phyloP scores from a whole-genome alignment of 1,140 invertebrate species.

The Brachionus rotundiformis region DNA sequence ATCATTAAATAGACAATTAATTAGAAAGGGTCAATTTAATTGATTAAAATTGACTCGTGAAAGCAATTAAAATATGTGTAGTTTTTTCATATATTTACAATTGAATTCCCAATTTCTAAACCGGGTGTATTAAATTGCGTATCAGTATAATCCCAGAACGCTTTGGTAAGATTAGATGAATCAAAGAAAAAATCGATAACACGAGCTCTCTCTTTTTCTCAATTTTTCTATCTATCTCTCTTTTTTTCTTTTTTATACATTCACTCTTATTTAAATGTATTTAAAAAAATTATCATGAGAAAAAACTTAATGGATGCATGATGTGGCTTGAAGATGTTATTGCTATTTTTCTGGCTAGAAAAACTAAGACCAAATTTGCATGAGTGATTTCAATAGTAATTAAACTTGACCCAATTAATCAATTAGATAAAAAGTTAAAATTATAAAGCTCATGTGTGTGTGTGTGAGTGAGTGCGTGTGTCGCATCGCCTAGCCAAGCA shows the following conservation, averaged over 20 bases:
- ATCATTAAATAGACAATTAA: no score
- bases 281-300: no score
- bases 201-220: not conserved
- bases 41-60: no score
- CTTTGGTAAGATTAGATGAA: not conserved
- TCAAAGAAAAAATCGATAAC: conserved; percentile 12
- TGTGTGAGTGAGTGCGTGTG: not conserved
- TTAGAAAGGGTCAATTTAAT: no score
- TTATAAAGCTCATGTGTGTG: not conserved
- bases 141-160: not conserved
- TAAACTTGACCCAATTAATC: not conserved
- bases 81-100: no score
- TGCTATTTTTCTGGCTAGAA: no score
- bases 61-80: no score
- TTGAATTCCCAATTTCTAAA: no score
- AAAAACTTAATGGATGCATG: no score
- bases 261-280: no score
- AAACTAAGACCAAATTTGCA: not conserved
- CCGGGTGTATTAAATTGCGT: not conserved
- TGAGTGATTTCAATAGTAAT: not conserved
- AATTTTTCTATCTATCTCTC: not conserved
- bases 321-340: no score
- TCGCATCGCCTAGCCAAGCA: not conserved
- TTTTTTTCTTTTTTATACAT: not conserved
- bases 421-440: conserved; percentile 33